Base-by-base conservation (phyloP, 2,113 vertebrate genomes). In the Numenius arquata region DNA sequence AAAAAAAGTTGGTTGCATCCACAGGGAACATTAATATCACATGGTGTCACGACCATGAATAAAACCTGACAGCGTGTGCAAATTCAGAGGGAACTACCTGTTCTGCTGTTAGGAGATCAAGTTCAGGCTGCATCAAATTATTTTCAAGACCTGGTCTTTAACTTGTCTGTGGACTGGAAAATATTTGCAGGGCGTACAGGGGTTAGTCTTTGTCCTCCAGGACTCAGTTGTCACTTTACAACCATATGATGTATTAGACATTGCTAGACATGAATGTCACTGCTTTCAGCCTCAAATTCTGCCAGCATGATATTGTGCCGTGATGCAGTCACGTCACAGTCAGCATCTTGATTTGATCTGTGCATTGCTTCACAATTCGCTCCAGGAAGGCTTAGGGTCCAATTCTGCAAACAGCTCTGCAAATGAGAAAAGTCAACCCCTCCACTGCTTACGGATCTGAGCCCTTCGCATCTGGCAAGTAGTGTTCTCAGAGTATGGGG, bases 201-300 rank as follows among this genome's bases (percentile, higher is more conserved):
- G 9, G 23, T 92, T 75, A 78, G 45, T 81, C 48, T 87, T 93
- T 87, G 73, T 78, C 88, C 68, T 88, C 61, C 79, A 81, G 77
- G 79, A 92, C 56, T 74, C 47, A 56, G 72, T 23, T 94, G 90
- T 89, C 90, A 87, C 45, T 91, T 92, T 81, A 94, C 72, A 90
- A 85, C 36, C 50, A 50, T 67, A 70, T 30, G 55, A 88, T 56
- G 43, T 59, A 84, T 86, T 74, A 71, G 68, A 92, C 43, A 81
- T 94, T 0, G 0, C 65, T 81, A 68, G 68, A 93, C 72, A 62
- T 20, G 78, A 88, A 63, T 67, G 75, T 71, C 88, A 90, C 23
- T 81, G 72, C 85, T 96, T 96, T 95, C 77, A 90, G 85, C 50
- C 59, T 90, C 76, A 73, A 67, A 80, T 90, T 89, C 90, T 84